Conservation (phyloP, 2,888 invertebrate species). For the Epinotia demarniana region DNA sequence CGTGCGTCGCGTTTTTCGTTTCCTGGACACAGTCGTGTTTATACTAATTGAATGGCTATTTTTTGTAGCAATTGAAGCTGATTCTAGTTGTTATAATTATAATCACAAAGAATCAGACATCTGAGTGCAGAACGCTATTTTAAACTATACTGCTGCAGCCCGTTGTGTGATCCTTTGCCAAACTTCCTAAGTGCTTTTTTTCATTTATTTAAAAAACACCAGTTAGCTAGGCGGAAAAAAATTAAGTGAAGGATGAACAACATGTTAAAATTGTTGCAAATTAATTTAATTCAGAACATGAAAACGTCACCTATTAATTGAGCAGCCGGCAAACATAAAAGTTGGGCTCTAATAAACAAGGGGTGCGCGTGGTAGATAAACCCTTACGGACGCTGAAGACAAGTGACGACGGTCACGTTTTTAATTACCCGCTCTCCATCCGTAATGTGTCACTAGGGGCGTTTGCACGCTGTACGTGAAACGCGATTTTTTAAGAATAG, state of each 20-base stretch:
- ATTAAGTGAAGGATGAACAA: not conserved
- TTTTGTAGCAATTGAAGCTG: no score
- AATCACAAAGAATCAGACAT: no score
- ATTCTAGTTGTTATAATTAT: no score
- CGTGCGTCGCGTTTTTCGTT: not conserved
- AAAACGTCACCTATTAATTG: slow-evolving; percentile 42
- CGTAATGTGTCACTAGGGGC: slow-evolving; percentile 72
- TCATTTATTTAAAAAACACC: no score
- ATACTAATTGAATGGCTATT: not conserved
- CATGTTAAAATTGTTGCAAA: slow-evolving; percentile 20
- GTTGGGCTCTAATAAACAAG: slow-evolving; percentile 75
- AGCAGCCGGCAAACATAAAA: slow-evolving; percentile 46
- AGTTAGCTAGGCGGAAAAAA: not conserved
- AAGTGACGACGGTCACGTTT: slow-evolving; percentile 84
- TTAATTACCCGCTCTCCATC: slow-evolving; percentile 80
- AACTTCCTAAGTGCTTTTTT: no score
- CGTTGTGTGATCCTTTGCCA: no score
- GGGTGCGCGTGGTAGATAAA: slow-evolving; percentile 78
- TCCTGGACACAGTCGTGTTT: no score
- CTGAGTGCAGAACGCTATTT: no score
- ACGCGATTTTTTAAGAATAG: slow-evolving; percentile 47
- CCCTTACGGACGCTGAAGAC: slow-evolving; percentile 74
- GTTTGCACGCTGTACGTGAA: slow-evolving; percentile 61
- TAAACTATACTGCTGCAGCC: no score
- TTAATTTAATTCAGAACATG: slow-evolving; percentile 16